Conservation (phyloP, 2,888 invertebrate species). For the Orthosia cruda region DNA sequence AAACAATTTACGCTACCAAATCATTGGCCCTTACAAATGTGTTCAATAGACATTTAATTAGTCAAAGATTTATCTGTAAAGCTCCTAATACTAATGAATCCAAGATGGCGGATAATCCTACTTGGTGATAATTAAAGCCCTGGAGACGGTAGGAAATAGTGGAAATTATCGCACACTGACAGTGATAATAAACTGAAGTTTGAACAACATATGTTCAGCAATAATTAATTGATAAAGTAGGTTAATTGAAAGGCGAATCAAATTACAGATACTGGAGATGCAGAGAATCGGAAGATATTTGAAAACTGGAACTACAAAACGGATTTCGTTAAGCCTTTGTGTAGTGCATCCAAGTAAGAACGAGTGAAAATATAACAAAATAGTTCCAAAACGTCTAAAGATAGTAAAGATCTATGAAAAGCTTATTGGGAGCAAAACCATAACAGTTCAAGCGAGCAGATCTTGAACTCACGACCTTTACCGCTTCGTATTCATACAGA, state of each 20-base stretch:
- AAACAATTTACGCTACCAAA: constrained; percentile 17
- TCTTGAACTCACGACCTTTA: constrained; percentile 18
- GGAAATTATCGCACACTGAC: constrained; percentile 53
- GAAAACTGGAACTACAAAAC: background rate
- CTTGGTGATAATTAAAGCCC: constrained; percentile 62
- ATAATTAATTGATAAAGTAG: constrained; percentile 40
- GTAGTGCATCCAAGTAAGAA: background rate
- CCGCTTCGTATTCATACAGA: constrained; percentile 37
- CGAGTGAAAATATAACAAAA: background rate
- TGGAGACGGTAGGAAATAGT: constrained; percentile 47
- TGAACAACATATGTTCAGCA: constrained; percentile 41
- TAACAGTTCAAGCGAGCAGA: background rate
- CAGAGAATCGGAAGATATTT: background rate
- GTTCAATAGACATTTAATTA: constrained; percentile 60
- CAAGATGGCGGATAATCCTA: constrained; percentile 65
- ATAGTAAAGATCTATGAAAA: background rate
- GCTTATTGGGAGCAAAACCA: background rate
- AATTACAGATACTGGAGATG: background rate
- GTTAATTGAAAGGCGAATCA: constrained; percentile 26
- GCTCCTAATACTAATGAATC: constrained; percentile 61
- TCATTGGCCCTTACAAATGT: constrained; percentile 38
- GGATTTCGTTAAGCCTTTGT: background rate
- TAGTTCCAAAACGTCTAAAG: background rate
- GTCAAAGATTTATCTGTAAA: constrained; percentile 50
- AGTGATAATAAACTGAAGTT: constrained; percentile 44